Base-by-base conservation (phyloP, 53 echinoderm and acorn worm genomes). In the Zoroaster sp. region DNA sequence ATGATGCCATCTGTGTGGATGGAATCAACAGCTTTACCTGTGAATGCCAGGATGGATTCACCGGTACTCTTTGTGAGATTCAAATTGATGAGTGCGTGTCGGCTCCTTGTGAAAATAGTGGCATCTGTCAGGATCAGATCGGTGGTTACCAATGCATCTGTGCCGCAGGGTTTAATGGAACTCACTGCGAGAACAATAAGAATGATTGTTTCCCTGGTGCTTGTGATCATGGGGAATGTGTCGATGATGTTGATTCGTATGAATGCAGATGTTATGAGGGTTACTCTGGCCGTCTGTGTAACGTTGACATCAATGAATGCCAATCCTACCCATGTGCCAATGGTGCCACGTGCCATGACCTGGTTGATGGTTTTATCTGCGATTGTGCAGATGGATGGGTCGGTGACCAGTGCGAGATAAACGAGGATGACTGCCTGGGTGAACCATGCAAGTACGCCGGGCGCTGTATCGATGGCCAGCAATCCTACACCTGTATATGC, bases 241-340 rank as follows among this genome's bases (percentile, higher is more conserved):
- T 43, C 15, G 92, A 92, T 59, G 21, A 40, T 3, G 36, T 92
- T 35, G 54, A 80, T 33, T 44, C 38, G 5, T 92, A 88, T 47
- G 28, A 30, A 36, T 92, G 92, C 44, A 4, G 31, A 7, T 92
- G 92, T 38, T 8, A 72, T 13, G 74, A 23, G 13, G 92, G 92
- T 8, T 92, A 54, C 67, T 10, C 43, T 8, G 92, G 92, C 42
- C 71, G 44, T 23, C 17, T 25, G 1, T 92, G 92, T 51, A 40
- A 88, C 8, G 23, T 34, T 1, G 74, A 92, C 10, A 73, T 81
- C 3, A 43, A 92, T 74, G 92, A 92, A 45, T 92, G 92, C 38
- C 18, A 17, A 10, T 55, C 87, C 35, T 5, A 39, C 17, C 88
- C 92, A 15, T 92, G 92, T 46, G 82, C 72, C 31, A 77, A 92